Conservation (phyloP, 2,113 vertebrate species). For the Drymodes brunneopygia region DNA sequence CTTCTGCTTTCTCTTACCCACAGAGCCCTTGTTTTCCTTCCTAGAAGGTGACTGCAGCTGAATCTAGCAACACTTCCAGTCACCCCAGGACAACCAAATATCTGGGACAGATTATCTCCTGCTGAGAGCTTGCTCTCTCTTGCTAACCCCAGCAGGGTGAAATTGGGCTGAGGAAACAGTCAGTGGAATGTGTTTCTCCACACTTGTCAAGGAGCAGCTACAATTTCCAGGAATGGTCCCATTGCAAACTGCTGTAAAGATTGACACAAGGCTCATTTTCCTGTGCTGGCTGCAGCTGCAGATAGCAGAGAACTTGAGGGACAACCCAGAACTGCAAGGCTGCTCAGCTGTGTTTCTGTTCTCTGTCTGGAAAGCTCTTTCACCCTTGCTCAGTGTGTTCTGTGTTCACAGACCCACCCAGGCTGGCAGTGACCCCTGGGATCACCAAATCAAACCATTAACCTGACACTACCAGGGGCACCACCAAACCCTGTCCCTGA, state of each 20-base stretch:
- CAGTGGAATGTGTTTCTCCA: neutral
- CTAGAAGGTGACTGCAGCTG: neutral
- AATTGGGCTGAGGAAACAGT: neutral
- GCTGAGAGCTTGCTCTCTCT: neutral
- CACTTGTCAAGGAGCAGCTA: neutral
- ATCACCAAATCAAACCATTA: neutral
- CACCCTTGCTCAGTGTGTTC: neutral
- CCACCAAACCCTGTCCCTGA: neutral
- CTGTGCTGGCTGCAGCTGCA: neutral
- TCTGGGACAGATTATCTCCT: neutral
- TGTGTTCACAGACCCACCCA: neutral
- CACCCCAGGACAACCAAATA: neutral
- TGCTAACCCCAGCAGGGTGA: neutral
- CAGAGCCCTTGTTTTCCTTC: neutral
- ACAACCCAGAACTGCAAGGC: neutral
- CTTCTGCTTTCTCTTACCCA: neutral
- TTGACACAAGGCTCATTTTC: neutral
- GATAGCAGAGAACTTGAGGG: neutral
- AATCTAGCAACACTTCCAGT: neutral
- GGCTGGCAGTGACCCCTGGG: neutral
- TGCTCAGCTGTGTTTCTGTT: neutral
- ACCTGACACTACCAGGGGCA: neutral
- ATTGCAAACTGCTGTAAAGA: neutral
- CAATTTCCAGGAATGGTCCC: neutral
- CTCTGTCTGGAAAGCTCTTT: neutral